Base-by-base conservation (phyloP, 2,888 invertebrate genomes). In the Heteromyza rotundicornis region DNA sequence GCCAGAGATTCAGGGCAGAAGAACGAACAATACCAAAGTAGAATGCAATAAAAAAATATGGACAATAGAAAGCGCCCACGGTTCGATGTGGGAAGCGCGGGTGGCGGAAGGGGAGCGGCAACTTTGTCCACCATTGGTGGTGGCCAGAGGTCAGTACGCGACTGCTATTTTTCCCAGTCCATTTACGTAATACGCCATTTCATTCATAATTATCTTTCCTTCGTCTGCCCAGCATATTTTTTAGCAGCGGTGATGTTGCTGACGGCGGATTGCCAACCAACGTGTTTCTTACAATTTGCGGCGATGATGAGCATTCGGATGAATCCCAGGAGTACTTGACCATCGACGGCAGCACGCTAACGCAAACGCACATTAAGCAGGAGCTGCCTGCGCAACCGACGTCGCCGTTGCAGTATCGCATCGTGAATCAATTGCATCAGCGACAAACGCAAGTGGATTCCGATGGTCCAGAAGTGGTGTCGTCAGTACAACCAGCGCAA, bases 251-350 rank as follows among this genome's bases (percentile, higher is more conserved):
- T 36, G n/a, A 1, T 5, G 2, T 14, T 2, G 19, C n/a, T 14
- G 32, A 20, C 20, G 17, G 44, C 22, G 19, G 24, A 16, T 19
- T 59, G 51, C 58, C 58, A 23, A n/a, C 69, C 57, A 70, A 72
- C 54, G 69, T 74, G 40, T 65, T 73, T 55, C 56, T 76, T 50
- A 77, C 80, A 10, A 78, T 80, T 24, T 80, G 80, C 64, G n/a
- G n/a, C n/a, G n/a, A n/a, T n/a, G 79, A 77, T 40, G 76, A 73
- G 24, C 59, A 74, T 50, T 77, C 77, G 1, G 68, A 74, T 27
- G 80, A 77, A 56, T 77, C 80, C 47, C 71, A 75, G 50, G 80
- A 80, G 58, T 76, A 72, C 56, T 67, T 79, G 62, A 69, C 76
- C 40, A 67, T 77, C 52, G 74, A 76, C 56, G 68, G 71, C 32